These are phyloP conservation scores for Campoletis sonorensis DNA, from an alignment of 1,140 invertebrate species.

Conservation along the genomic window DNA sequence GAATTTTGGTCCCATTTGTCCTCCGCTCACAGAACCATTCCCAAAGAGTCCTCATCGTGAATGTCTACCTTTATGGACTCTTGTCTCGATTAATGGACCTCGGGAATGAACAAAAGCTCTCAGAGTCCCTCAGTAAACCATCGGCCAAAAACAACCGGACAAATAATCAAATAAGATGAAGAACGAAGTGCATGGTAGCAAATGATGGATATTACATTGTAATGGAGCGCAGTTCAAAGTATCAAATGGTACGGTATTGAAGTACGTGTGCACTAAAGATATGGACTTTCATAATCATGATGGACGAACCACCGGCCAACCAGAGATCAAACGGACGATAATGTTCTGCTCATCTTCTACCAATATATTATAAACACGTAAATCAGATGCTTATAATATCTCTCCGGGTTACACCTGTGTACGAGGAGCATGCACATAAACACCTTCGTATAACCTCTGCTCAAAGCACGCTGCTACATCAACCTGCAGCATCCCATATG, in stretches of 20 bases:
- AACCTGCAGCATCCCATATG: too few relatives aligned
- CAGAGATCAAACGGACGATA: conserved; percentile 38
- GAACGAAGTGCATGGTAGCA: neutral
- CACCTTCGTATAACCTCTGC: too few relatives aligned
- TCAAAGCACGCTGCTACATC: too few relatives aligned
- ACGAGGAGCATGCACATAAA: too few relatives aligned
- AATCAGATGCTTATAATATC: conserved; percentile 3
- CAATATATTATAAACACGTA: neutral
- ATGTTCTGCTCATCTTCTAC: conserved; percentile 14
- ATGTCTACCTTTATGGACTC: neutral
- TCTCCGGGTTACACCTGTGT: conserved; percentile 27
- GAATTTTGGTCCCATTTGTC: neutral
- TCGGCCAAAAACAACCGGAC: neutral
- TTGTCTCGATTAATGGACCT: neutral
- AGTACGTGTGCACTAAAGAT: neutral
- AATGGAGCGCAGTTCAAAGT: conserved; percentile 25
- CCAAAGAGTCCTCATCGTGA: neutral
- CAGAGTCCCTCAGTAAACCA: neutral
- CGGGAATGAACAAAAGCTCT: neutral
- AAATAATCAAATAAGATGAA: neutral
- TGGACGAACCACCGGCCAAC: conserved; percentile 35
- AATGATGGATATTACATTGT: conserved; percentile 21
- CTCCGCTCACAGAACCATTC: neutral
- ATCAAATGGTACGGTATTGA: neutral
- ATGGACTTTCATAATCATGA: conserved; percentile 42